Base-by-base conservation (phyloP, 1,140 invertebrate genomes). In the Papilio dardanus region DNA sequence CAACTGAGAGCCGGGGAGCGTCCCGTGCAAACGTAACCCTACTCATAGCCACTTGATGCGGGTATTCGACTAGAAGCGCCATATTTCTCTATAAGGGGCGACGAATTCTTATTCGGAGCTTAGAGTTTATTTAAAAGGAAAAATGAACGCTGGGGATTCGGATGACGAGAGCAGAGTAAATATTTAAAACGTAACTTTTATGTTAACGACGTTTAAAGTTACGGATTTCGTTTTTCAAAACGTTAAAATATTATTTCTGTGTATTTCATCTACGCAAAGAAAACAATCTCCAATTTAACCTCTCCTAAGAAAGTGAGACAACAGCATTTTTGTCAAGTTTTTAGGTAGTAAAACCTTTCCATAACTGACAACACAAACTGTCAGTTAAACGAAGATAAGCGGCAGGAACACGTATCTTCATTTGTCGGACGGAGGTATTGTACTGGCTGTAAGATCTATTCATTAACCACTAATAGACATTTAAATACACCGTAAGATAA, bases 51-150 rank as follows among this genome's bases (percentile, higher is more conserved):
- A 71, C 73, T 78, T 69, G 69, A 65, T 68, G 75, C 62, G 62
- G n/a, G 68, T 76, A 75, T 58, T 78, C 76, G 67, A 65, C 75
- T 75, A 50, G 30, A 77, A 77, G 42, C 71, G 76, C 71, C 62
- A 74, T 79, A 77, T 73, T 75, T 69, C 30, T 30, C 28, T 67
- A 42, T 75, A 75, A 33, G 42, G 21, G 14, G 35, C 16, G 3
- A 19, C 16, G 40, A 33, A 33, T 31, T 33, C 42, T 31, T 37
- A 30, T 74, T 54, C 42, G 8, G 8, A 58, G 54, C 21, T 30
- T 28, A 10, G 24, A 62, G 54, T 62, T 62, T 30, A 62, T 62
- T 62, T 62, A 62, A 62, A 16, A 62, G 24, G 54, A 62, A 62
- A n/a, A 62, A 62, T 62, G 24, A 28, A 62, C 54, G 54, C 54